A percentile compares a stretch with the other conserved stretches of the same genome.
These are phyloP conservation scores for Glyptemys insculpta DNA, from an alignment of 2,797 vertebrate genomes.

Conservation along the genomic window DNA sequence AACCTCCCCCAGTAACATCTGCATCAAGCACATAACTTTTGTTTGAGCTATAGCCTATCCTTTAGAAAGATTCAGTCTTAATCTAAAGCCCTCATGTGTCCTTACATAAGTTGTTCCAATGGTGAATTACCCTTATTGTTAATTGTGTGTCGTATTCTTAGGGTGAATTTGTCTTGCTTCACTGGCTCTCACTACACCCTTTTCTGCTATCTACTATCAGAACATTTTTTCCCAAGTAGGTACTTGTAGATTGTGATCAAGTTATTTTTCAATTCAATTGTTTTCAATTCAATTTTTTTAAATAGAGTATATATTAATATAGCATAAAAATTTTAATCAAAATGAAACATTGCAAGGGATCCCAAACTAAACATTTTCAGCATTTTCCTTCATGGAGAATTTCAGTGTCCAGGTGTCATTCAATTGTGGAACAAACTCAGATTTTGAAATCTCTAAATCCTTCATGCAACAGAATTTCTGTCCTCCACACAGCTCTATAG, in stretches of 20 bases:
- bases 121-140: not conserved
- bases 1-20: not conserved
- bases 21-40: not conserved
- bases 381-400: no score
- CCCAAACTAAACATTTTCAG: no score
- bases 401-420: no score
- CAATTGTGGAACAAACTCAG: no score
- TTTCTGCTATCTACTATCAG: not conserved
- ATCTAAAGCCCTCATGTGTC: slow-evolving; percentile 23
- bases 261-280: no score
- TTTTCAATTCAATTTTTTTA: no score
- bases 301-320: no score
- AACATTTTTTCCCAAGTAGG: not conserved
- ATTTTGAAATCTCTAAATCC: no score
- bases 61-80: not conserved
- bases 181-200: not conserved
- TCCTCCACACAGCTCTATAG: no score
- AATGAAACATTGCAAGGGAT: no score
- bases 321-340: no score
- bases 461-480: no score
- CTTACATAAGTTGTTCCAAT: not conserved
- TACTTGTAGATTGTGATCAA: not conserved
- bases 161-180: not conserved
- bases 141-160: not conserved
- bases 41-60: not conserved